phyloP scores from a whole-genome alignment of 2,888 invertebrate genomes.

The Drosophila robusta region DNA sequence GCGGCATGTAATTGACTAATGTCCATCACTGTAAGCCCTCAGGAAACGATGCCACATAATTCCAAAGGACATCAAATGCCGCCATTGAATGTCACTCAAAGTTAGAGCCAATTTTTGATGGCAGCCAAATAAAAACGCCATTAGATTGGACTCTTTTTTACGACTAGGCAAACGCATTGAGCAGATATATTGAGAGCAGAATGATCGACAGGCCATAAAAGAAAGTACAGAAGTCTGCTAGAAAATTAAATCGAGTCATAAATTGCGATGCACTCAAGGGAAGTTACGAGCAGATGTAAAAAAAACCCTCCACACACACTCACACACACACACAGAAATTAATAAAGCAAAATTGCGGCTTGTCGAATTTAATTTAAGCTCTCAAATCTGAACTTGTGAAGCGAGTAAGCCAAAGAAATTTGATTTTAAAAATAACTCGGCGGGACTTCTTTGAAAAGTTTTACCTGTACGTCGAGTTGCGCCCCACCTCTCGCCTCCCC shows the following conservation, averaged over 20 bases:
- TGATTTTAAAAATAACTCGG: conserved; percentile 56
- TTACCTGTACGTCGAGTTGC: conserved; percentile 8
- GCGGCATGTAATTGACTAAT: conserved; percentile 42
- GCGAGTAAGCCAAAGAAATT: conserved; percentile 41
- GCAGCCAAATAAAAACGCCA: conserved; percentile 35
- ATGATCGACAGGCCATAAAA: conserved; percentile 33
- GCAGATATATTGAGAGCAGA: conserved; percentile 8
- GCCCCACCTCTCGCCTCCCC: not conserved
- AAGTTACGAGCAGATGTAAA: conserved; percentile 1
- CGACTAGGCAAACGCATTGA: conserved; percentile 3
- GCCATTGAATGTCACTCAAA: conserved; percentile 61
- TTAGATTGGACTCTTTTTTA: conserved; percentile 44
- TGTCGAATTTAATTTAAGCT: conserved; percentile 55
- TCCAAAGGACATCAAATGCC: conserved; percentile 39
- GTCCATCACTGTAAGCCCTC: conserved; percentile 56
- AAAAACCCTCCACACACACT: not conserved
- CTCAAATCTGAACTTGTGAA: conserved; percentile 18
- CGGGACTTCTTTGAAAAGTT: conserved; percentile 45
- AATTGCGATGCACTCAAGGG: conserved; percentile 17
- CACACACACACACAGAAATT: conserved; percentile 38
- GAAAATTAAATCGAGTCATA: conserved; percentile 3
- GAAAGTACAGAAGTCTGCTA: not conserved
- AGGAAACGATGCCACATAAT: conserved; percentile 36
- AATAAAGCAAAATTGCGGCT: conserved; percentile 49
- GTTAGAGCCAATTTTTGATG: conserved; percentile 13